A percentile compares a stretch with the other conserved stretches of the same genome.
phyloP scores from a whole-genome alignment of 1,140 invertebrate species.

The Micrasema longulum region DNA sequence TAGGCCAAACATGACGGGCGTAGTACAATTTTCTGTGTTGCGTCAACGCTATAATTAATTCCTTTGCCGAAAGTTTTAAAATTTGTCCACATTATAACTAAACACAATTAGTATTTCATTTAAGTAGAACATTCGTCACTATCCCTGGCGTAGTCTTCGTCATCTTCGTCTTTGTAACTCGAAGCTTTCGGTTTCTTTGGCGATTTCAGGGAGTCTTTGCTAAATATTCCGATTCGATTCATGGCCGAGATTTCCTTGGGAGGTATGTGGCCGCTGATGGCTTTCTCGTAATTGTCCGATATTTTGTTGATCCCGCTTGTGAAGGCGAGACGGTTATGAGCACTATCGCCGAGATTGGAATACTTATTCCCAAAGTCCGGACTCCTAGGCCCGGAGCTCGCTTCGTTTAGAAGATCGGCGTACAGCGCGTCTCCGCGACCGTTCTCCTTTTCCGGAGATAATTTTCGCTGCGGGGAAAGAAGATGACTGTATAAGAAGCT shows the following conservation, averaged over 20 bases:
- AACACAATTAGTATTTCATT: too few relatives aligned
- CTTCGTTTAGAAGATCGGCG: conserved; percentile 57
- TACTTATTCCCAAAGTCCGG: conserved; percentile 56
- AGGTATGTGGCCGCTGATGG: conserved; percentile 61
- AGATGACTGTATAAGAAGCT: conserved; percentile 67
- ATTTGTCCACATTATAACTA: background rate
- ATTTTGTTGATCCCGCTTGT: conserved; percentile 66
- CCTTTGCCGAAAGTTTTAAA: background rate
- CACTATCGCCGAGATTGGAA: conserved; percentile 53
- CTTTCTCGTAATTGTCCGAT: conserved; percentile 66
- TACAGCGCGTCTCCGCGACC: conserved; percentile 33
- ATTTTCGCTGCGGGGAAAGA: conserved; percentile 56
- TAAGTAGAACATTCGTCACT: conserved; percentile 72
- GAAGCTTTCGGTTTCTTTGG: conserved; percentile 30
- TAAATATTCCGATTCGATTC: conserved; percentile 63
- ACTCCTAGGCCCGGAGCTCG: conserved; percentile 52
- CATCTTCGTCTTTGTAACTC: conserved; percentile 60
- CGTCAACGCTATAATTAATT: background rate
- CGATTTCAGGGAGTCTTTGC: conserved; percentile 57
- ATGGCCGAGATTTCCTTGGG: conserved; percentile 59
- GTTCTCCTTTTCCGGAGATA: conserved; percentile 19
- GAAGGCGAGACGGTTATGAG: conserved; percentile 53
- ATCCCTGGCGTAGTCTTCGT: conserved; percentile 70
- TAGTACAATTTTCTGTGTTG: background rate
- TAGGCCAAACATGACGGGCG: conserved; percentile 4